Evolutionary conservation across 2,888 invertebrate species (phyloP), one percentile per base, ranked within the genome.

Genomic region (Scaptomyza caliginosa): DNA sequence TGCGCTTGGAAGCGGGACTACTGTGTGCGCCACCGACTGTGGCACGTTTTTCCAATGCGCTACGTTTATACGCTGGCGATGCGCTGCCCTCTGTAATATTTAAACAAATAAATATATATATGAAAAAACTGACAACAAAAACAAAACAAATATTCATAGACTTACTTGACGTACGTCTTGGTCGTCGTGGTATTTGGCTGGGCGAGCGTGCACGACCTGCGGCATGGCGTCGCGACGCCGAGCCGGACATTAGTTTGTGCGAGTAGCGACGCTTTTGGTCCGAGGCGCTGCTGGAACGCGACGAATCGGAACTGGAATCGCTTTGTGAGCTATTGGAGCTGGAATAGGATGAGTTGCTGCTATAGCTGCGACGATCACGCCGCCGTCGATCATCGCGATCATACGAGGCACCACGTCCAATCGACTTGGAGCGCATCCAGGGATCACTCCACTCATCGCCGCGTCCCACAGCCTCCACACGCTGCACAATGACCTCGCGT

Each of bases 401-500:
- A 13, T 89, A 89, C 0, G 89, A 91, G 2, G 70, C 63, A 13
- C 89, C 89, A 4, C 91, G 88, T 1, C 94, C 92, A 90, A 91
- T 94, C 3, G 94, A 94, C 79, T 95, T 95, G 3, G 94, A 93
- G 28, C 95, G 92, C 95, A 97, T 97, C 98, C 98, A 98, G 0
- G 98, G 98, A 92, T 98, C 98, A 39, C 96, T 96, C 98, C 98
- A 98, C 86, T 98, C 98, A 89, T 98, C 98, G 0, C 94, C 95
- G 39, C 94, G 93, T 52, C 90, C 92, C 90, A 81, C 89, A 70
- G 80, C 90, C 75, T 92, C 91, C 38, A 94, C 94, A 23, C 96
- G 93, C 89, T 96, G 96, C 0, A 96, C 95, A 70, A 95, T 96
- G 2, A 96, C 96, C 89, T 95, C 95, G 5, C 95, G 93, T 4